phyloP scores from a whole-genome alignment of 2,888 invertebrate species.

The Oegoconia quadripuncta region DNA sequence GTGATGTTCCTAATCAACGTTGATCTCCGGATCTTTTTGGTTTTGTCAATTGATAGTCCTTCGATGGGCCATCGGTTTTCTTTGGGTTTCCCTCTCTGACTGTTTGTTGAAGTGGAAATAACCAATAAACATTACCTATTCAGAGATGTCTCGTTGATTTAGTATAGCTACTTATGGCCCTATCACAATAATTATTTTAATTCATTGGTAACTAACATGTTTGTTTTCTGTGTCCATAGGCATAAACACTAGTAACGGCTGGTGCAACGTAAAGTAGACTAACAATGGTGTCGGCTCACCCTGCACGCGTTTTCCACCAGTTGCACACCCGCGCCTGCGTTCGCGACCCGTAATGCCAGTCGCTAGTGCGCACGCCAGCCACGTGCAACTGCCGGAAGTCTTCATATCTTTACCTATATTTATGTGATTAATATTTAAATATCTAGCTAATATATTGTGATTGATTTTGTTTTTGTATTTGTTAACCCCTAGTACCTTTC shows the following conservation, averaged over 20 bases:
- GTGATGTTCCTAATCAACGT: no score
- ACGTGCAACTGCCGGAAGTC: constrained; percentile 76
- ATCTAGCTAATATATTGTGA: constrained; percentile 13
- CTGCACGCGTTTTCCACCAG: constrained; percentile 71
- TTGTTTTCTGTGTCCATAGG: constrained; percentile 21
- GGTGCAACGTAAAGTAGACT: constrained; percentile 3
- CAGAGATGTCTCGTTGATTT: no score
- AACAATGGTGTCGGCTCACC: constrained; percentile 61
- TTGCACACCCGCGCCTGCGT: constrained; percentile 48
- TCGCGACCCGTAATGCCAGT: constrained; percentile 12
- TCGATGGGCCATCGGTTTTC: no score
- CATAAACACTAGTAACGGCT: background rate
- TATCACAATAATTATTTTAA: no score
- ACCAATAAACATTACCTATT: no score
- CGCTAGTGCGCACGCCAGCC: constrained; percentile 14
- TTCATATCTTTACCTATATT: constrained; percentile 42
- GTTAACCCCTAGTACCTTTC: background rate
- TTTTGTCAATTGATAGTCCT: no score
- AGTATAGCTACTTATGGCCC: no score
- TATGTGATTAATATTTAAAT: constrained; percentile 45
- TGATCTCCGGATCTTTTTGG: no score
- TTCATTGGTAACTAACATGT: constrained; percentile 26
- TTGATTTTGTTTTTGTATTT: constrained; percentile 1
- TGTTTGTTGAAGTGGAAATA: no score
- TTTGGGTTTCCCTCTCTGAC: no score